These are phyloP conservation scores for Hypselothyrea guttata DNA, from an alignment of 2,888 invertebrate species.

Conservation along the genomic window DNA sequence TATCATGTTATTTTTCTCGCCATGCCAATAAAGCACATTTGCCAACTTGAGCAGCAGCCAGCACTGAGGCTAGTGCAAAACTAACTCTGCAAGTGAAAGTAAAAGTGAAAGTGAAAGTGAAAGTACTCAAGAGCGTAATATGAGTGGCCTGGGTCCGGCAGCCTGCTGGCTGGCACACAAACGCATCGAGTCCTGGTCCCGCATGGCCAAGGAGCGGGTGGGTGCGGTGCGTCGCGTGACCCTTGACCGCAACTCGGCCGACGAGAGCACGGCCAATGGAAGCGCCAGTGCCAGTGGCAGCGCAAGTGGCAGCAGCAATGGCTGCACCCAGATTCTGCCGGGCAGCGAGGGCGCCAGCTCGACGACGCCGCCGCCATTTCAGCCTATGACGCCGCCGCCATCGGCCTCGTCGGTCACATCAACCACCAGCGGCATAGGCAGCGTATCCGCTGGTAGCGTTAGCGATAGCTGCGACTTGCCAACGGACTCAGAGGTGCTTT, in stretches of 20 bases:
- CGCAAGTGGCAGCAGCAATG: conserved; percentile 50
- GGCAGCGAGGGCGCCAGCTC: conserved; percentile 51
- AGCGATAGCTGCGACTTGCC: conserved; percentile 81
- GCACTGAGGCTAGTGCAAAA: too few species aligned
- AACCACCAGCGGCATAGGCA: conserved; percentile 81
- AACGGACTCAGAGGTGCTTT: conserved; percentile 81
- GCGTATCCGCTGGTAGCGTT: conserved; percentile 78
- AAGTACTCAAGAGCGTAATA: conserved; percentile 61
- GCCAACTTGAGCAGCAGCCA: too few species aligned
- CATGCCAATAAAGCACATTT: neutral
- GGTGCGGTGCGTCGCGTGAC: conserved; percentile 82
- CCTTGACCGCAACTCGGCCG: conserved; percentile 80
- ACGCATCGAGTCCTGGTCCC: conserved; percentile 89
- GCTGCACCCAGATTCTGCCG: conserved; percentile 41
- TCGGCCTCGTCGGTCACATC: conserved; percentile 82
- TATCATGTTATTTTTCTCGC: neutral
- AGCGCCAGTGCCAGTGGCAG: conserved; percentile 14
- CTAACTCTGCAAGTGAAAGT: too few species aligned
- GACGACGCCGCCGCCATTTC: conserved; percentile 66
- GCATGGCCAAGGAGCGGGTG: conserved; percentile 87
- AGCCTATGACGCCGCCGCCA: conserved; percentile 81
- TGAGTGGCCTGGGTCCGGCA: conserved; percentile 88
- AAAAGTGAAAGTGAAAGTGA: neutral
- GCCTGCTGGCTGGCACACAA: conserved; percentile 91
- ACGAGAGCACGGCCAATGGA: conserved; percentile 61